Conservation (phyloP, 2,797 vertebrate species). For the Pipistrellus pygmaeus region DNA sequence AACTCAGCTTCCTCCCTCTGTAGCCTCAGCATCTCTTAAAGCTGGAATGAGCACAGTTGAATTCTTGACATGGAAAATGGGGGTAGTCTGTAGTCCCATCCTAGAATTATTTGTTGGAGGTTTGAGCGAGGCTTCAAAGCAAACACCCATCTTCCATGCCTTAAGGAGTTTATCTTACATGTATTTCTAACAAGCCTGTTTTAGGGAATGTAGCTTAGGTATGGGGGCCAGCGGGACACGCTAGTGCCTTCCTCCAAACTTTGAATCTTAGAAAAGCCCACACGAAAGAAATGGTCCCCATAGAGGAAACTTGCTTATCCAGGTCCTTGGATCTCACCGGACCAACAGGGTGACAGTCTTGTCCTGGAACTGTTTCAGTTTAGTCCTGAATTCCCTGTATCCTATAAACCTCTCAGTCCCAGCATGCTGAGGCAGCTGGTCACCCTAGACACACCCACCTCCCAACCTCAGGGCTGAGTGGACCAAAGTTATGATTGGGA, state of each 20-base stretch:
- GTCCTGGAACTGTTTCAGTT: neutral
- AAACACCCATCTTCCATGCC: neutral
- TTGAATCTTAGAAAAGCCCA: neutral
- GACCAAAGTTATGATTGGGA: neutral
- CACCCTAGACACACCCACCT: neutral
- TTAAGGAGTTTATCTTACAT: neutral
- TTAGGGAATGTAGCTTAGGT: neutral
- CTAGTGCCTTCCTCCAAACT: neutral
- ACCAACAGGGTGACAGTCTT: fast-evolving
- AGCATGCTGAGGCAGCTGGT: fast-evolving
- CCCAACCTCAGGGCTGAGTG: neutral
- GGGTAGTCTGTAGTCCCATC: neutral
- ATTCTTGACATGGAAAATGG: neutral
- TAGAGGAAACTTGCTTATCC: neutral
- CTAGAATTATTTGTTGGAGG: neutral
- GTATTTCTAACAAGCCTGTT: neutral
- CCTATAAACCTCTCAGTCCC: neutral
- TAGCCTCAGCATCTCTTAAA: neutral
- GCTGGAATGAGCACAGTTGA: neutral
- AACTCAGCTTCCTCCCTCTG: neutral
- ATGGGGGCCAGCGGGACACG: neutral
- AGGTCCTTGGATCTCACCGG: neutral
- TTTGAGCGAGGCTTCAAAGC: neutral
- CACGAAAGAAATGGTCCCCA: neutral
- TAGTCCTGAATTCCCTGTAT: neutral